Evolutionary conservation across 1,140 invertebrate genomes (phyloP), one percentile per base, ranked within the genome.

Genomic region (Drosophila pallidifrons): DNA sequence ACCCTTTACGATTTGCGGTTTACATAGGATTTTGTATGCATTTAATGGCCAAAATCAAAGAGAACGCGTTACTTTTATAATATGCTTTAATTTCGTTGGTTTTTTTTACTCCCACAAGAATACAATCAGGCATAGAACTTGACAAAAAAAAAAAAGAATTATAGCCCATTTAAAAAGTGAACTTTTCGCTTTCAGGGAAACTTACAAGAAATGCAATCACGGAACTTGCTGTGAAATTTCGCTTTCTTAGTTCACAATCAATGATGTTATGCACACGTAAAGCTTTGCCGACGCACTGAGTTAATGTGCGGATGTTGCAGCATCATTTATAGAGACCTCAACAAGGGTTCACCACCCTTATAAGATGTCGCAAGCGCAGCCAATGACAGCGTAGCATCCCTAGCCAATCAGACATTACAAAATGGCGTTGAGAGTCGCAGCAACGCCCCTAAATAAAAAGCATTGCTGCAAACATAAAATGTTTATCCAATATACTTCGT

Each of bases 321-420:
- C 81, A 75, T 81, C 81, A 64, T 88, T 88, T 88, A 88, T 88
- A 89, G 30, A 11, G 28, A 2, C 28, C 35, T 38, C 8, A 38
- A 32, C 11, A n/a, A 32, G 7, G 45, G 10, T 30, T 38, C 32
- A 51, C 47, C 35, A 68, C 58, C 64, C 60, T 45, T 41, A 25
- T 1, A 8, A 16, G 35, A 30, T 67, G 57, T 1, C 20, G 11
- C 6, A 2, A 25, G 8, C 15, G 32, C 61, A 59, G 43, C 83
- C 83, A 88, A 86, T 86, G 25, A 20, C n/a, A 13, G 11, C 11
- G 3, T 46, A 65, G 47, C 67, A 75, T 64, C 45, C 41, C 41
- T 30, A 8, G 13, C 69, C 75, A 82, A 75, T 25, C 41, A 20
- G 43, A 6, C 13, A 16, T 5, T 13, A 52, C 73, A 87, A 87